Base-by-base conservation (phyloP, 37 sponge, comb jelly and placozoan genomes). In the Eunapius fragilis region DNA sequence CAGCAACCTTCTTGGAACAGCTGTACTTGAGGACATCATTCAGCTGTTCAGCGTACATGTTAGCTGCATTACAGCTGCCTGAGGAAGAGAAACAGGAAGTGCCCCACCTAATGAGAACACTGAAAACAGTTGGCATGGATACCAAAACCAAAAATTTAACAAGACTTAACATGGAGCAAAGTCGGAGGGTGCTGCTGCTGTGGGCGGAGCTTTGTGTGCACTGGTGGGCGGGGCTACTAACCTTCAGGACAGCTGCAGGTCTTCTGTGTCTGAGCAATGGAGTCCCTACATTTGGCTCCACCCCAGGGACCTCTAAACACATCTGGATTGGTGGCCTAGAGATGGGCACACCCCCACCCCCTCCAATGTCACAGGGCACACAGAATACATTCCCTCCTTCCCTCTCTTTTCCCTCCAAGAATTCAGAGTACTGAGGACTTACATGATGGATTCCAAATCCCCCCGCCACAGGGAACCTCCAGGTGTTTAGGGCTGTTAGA, bases 221-320 rank as follows among this genome's bases (percentile, higher is more conserved):
- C n/a, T 4, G 27, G 72, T 71, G 30, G 30, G 27, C 4, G 72
- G 30, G 30, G 30, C 72, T 30, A 45, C 47, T 13, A 5, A 89
- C 95, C 96, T 76, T 85, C 83, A 68, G 86, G 37, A 58, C 96
- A 95, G 79, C 80, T 78, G 50, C 96, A 95, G 4, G 71, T 68
- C 31, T 93, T 80, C 48, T 67, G 34, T 50, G 91, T 87, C 82
- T 94, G 98, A 49, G 93, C 67, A 30, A 87, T 37, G 5, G 90
- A 88, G 78, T 96, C 96, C 32, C 98, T 32, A 81, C 98, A 98
- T 23, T 91, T 80, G 26, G 83, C 37, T n/a, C 98, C 98, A 31
- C 98, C 98, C 98, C 98, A 98, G 12, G 84, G 91, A 11, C 98
- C 98, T 70, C 95, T 83, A 78, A 84, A 98, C 26, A 91, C 92